These are phyloP conservation scores for Formica exsecta DNA, from an alignment of 1,140 invertebrate genomes.

Conservation along the genomic window DNA sequence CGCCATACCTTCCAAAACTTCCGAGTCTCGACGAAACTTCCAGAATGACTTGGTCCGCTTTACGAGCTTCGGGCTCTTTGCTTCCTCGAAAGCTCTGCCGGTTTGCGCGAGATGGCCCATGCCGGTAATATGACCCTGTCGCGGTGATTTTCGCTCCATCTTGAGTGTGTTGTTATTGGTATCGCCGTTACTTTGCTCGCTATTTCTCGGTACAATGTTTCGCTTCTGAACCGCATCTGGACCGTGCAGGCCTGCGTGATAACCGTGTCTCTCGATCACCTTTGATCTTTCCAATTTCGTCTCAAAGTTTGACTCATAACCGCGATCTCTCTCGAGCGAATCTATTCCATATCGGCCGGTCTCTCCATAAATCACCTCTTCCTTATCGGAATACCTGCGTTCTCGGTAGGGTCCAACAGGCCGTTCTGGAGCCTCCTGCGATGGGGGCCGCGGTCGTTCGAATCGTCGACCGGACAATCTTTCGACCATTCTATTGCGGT, in stretches of 20 bases:
- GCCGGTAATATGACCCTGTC: conserved; percentile 76
- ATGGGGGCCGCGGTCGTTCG: conserved; percentile 83
- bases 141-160: conserved; percentile 75
- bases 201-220: conserved; percentile 69
- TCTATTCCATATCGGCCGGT: conserved; percentile 70
- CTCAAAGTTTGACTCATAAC: conserved; percentile 86
- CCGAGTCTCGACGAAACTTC: conserved; percentile 91
- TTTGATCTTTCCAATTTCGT: conserved; percentile 84
- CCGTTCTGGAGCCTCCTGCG: conserved; percentile 84
- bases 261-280: conserved; percentile 82
- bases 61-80: conserved; percentile 87
- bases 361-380: conserved; percentile 83
- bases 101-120: conserved; percentile 82
- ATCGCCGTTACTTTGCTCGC: conserved; percentile 86
- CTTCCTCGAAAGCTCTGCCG: conserved; percentile 84
- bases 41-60: conserved; percentile 94
- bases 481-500: conserved; percentile 78
- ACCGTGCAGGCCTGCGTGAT: conserved; percentile 52
- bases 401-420: conserved; percentile 79
- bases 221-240: conserved; percentile 51
- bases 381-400: conserved; percentile 82
- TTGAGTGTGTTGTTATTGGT: conserved; percentile 88
- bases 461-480: conserved; percentile 78
- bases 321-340: conserved; percentile 83
- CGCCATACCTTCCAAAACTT: conserved; percentile 93